Conservation (phyloP, 2,888 invertebrate genomes). For the Odontocerum albicorne region DNA sequence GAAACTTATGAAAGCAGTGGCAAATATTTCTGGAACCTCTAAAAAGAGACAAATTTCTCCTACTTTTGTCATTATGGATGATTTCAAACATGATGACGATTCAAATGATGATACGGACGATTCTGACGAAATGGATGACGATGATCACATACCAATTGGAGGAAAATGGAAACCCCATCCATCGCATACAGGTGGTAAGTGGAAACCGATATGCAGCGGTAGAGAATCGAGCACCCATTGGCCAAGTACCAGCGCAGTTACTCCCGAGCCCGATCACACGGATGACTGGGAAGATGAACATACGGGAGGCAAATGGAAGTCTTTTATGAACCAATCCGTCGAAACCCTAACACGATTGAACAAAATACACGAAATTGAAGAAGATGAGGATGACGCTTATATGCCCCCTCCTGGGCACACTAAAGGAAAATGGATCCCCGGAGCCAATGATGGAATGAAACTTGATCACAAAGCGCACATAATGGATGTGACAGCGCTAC, state of each 20-base stretch:
- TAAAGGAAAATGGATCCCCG: conserved; percentile 82
- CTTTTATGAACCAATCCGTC: conserved; percentile 42
- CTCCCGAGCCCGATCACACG: conserved; percentile 40
- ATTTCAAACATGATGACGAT: conserved; percentile 51
- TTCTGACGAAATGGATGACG: conserved; percentile 59
- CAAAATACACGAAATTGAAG: conserved; percentile 39
- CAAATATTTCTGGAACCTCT: conserved; percentile 59
- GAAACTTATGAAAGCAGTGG: conserved; percentile 66
- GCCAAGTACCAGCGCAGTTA: conserved; percentile 40
- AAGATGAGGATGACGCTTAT: conserved; percentile 54
- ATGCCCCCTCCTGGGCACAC: conserved; percentile 72
- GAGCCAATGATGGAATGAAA: conserved; percentile 43
- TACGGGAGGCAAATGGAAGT: conserved; percentile 69
- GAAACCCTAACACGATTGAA: conserved; percentile 23
- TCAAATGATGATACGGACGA: conserved; percentile 60
- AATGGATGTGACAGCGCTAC: conserved; percentile 55
- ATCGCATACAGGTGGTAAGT: conserved; percentile 69
- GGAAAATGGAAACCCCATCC: conserved; percentile 54
- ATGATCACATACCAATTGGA: conserved; percentile 46
- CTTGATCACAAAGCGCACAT: conserved; percentile 54
- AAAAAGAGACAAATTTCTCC: conserved; percentile 54
- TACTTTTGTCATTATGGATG: conserved; percentile 47
- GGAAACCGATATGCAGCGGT: conserved; percentile 63
- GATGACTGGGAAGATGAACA: conserved; percentile 63
- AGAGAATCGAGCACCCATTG: conserved; percentile 40